Conservation (phyloP, 1,140 invertebrate genomes). For the Penaeus japonicus region DNA sequence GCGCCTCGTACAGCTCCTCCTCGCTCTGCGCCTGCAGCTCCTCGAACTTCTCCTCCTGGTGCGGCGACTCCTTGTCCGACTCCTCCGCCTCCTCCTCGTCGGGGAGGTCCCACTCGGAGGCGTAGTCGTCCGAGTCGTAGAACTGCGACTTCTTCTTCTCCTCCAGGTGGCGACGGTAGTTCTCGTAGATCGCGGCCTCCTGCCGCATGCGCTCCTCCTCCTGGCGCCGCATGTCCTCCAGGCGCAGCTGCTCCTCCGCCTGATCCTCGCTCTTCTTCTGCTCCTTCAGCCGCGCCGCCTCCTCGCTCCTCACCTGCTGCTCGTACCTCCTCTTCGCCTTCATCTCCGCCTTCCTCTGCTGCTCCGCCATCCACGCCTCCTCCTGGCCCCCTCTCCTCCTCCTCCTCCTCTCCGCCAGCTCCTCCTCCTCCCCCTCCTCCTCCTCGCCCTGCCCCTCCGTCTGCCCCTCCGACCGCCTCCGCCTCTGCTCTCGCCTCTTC, state of each 20-base stretch:
- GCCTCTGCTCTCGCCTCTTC: neutral
- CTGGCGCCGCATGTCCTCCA: conserved; percentile 41
- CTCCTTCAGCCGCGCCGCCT: neutral
- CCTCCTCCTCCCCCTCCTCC: neutral
- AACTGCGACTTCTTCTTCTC: conserved; percentile 48
- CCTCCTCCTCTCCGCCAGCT: neutral
- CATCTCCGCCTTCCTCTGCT: neutral
- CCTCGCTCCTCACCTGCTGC: neutral
- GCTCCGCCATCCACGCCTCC: neutral
- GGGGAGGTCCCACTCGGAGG: conserved; percentile 51
- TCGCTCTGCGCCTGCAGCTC: conserved; percentile 55
- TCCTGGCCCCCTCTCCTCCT: neutral
- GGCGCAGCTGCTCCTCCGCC: conserved; percentile 20
- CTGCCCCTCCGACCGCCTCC: neutral
- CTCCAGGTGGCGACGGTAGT: conserved; percentile 54
- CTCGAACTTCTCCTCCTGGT: conserved; percentile 50
- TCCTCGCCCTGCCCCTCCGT: neutral
- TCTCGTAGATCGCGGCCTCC: conserved; percentile 53
- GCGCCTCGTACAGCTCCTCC: conserved; percentile 58
- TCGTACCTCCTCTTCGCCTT: neutral
- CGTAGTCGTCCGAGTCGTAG: conserved; percentile 59
- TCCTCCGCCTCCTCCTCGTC: neutral
- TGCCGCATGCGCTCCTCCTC: conserved; percentile 37
- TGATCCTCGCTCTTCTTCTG: conserved; percentile 19
- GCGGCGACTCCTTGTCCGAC: conserved; percentile 1